phyloP scores from a whole-genome alignment of 2,113 vertebrate species.

The Isurus oxyrinchus region DNA sequence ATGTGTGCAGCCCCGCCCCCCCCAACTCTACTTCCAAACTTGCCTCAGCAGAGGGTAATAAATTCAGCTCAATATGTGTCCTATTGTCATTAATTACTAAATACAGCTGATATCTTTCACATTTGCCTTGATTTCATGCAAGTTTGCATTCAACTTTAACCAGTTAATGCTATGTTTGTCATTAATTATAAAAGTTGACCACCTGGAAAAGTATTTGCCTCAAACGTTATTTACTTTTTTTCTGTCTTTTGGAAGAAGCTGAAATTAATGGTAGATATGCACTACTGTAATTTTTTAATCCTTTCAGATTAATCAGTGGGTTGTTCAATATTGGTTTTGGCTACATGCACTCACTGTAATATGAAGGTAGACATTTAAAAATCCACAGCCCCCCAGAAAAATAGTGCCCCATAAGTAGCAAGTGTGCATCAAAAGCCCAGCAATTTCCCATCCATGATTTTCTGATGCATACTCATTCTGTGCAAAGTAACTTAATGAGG shows the following conservation, averaged over 20 bases:
- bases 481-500: not conserved
- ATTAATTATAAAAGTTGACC: not conserved
- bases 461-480: not conserved
- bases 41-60: too few relatives aligned
- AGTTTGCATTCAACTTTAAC: not conserved
- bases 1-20: too few relatives aligned
- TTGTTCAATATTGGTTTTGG: not conserved
- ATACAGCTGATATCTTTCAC: not conserved
- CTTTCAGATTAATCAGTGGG: not conserved
- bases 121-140: not conserved
- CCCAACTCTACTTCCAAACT: too few relatives aligned
- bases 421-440: not conserved
- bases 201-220: not conserved
- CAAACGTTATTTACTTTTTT: not conserved
- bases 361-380: not conserved
- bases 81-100: not conserved
- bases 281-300: not conserved
- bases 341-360: not conserved
- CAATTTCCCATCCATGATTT: not conserved
- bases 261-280: not conserved
- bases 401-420: not conserved
- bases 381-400: not conserved
- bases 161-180: not conserved
- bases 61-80: not conserved
- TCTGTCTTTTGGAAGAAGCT: not conserved